phyloP scores from a whole-genome alignment of 2,113 vertebrate species.

The Delphinus delphis region DNA sequence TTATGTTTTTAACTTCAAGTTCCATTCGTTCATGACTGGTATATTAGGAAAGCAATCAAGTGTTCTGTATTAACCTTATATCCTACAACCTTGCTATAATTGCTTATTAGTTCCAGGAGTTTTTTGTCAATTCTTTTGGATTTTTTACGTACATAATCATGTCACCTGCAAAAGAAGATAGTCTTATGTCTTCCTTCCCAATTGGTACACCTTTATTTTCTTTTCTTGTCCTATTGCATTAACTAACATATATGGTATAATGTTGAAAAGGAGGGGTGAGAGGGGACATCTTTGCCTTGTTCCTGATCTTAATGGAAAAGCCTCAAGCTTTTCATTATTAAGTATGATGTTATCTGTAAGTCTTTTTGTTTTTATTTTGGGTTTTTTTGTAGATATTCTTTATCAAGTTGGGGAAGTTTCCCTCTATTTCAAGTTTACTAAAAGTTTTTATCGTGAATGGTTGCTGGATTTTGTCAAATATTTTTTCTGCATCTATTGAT shows the following conservation, averaged over 20 bases:
- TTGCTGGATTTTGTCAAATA: background rate
- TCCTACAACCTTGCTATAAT: background rate
- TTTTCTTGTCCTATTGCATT: background rate
- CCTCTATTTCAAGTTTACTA: background rate
- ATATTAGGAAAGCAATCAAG: background rate
- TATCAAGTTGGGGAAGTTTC: background rate
- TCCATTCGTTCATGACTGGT: background rate
- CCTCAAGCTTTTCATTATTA: background rate
- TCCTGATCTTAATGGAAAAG: background rate
- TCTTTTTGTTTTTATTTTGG: too few relatives aligned
- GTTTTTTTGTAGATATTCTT: background rate
- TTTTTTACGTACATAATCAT: background rate
- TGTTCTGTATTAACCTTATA: background rate
- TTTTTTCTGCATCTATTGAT: background rate
- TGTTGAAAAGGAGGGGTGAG: background rate
- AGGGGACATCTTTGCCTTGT: background rate
- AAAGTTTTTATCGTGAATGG: background rate
- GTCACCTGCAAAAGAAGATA: background rate
- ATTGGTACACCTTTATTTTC: background rate
- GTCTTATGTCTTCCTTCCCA: background rate
- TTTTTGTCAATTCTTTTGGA: background rate
- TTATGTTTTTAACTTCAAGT: conserved; percentile 6
- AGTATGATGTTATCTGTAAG: background rate
- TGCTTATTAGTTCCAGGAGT: background rate
- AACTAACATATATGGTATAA: background rate